phyloP scores from a whole-genome alignment of 2,797 vertebrate species.

The Spinus olivaceus region DNA sequence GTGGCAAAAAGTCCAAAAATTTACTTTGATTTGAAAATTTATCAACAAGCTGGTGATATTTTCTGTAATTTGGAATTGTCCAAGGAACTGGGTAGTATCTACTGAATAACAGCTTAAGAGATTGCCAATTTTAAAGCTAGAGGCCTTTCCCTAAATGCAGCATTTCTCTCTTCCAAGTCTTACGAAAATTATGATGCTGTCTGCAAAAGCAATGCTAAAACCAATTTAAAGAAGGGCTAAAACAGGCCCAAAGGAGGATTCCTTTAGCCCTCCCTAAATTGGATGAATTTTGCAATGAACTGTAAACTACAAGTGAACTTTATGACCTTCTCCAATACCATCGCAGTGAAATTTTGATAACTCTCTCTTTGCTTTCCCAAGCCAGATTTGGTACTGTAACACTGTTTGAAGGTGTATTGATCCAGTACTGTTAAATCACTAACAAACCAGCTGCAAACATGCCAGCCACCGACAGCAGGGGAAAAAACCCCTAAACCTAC shows the following conservation, averaged over 20 bases:
- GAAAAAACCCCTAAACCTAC: neutral
- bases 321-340: neutral
- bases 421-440: neutral
- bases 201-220: neutral
- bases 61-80: neutral
- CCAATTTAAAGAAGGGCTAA: no score
- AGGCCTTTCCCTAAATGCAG: neutral
- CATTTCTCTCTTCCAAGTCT: neutral
- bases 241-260: neutral
- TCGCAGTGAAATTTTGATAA: neutral
- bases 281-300: neutral
- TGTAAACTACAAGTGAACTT: neutral
- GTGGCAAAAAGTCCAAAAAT: neutral
- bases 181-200: accelerated
- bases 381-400: neutral
- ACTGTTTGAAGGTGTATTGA: neutral
- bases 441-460: conserved; percentile 45
- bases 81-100: neutral
- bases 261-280: neutral
- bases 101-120: neutral
- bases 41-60: neutral
- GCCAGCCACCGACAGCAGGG: conserved; percentile 22
- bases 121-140: neutral
- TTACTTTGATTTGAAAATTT: neutral
- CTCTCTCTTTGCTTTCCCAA: neutral